Conservation (phyloP, 2,797 vertebrate genomes). For the Chaunax sp. region DNA sequence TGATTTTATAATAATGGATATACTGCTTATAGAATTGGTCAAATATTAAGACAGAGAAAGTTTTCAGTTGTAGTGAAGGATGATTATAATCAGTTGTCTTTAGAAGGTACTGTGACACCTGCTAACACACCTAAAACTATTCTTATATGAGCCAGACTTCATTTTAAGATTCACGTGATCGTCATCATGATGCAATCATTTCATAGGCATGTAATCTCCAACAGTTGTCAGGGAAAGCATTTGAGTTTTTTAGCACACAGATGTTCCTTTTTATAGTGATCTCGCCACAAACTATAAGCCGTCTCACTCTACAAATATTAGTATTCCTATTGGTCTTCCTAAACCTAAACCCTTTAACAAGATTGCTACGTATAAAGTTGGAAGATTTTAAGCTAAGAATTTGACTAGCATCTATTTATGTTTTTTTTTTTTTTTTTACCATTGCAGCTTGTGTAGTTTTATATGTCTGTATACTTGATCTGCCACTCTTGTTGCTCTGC, state of each 20-base stretch:
- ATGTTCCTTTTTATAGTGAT: neutral
- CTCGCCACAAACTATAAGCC: neutral
- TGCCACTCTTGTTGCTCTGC: slow-evolving; percentile 11
- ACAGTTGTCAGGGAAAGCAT: neutral
- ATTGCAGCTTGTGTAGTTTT: neutral
- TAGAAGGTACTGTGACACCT: neutral
- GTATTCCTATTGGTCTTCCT: neutral
- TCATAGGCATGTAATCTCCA: neutral
- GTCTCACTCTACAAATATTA: neutral
- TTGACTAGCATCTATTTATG: slow-evolving; percentile 3
- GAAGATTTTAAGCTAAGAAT: neutral
- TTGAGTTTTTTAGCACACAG: neutral
- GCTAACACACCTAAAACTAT: neutral
- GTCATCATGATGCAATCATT: neutral
- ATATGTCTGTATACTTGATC: slow-evolving; percentile 13
- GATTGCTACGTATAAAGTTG: neutral
- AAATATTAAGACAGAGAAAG: neutral
- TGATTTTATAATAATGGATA: neutral
- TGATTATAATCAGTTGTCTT: neutral
- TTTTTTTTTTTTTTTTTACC: too few relatives aligned
- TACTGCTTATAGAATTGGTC: neutral
- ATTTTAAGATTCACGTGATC: slow-evolving; percentile 1
- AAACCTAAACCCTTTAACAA: neutral
- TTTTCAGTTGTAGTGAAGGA: neutral
- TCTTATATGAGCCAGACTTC: neutral